phyloP scores from a whole-genome alignment of 2,888 invertebrate species.

The Hedya salicella region DNA sequence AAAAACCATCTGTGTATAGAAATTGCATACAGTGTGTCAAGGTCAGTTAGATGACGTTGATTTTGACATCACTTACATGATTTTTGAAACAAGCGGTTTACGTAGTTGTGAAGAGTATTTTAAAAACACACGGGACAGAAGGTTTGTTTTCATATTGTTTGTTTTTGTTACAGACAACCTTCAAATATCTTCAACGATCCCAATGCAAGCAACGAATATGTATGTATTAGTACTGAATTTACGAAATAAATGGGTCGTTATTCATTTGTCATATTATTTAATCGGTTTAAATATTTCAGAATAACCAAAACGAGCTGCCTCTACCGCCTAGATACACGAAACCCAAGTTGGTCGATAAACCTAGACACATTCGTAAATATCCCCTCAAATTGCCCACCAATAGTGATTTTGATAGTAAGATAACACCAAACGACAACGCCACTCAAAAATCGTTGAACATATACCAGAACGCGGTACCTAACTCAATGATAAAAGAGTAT shows the following conservation, averaged over 20 bases:
- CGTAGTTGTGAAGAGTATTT: too few species aligned
- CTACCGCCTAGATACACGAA: conserved; percentile 71
- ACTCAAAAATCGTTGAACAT: conserved; percentile 51
- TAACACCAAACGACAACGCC: conserved; percentile 33
- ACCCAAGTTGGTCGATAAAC: conserved; percentile 70
- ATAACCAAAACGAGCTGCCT: conserved; percentile 61
- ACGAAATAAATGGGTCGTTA: too few species aligned
- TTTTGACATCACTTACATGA: too few species aligned
- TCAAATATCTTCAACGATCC: conserved; percentile 19
- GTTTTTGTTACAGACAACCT: conserved; percentile 20
- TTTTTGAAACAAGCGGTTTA: too few species aligned
- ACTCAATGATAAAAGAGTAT: conserved; percentile 43
- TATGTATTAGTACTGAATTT: conserved; percentile 12
- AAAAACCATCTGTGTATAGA: too few species aligned
- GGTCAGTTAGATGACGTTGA: too few species aligned
- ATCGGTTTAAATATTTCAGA: conserved; percentile 55
- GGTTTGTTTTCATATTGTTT: too few species aligned
- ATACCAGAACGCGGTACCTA: conserved; percentile 68
- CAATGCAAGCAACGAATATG: conserved; percentile 15
- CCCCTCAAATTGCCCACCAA: conserved; percentile 61
- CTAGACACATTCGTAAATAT: conserved; percentile 71
- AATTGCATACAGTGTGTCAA: too few species aligned
- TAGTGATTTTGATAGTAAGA: conserved; percentile 11
- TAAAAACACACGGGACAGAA: too few species aligned
- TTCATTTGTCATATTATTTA: too few species aligned